Evolutionary conservation across 1,140 invertebrate species (phyloP), one percentile per base, ranked within the genome.

Genomic region (Drosophila carrolli): DNA sequence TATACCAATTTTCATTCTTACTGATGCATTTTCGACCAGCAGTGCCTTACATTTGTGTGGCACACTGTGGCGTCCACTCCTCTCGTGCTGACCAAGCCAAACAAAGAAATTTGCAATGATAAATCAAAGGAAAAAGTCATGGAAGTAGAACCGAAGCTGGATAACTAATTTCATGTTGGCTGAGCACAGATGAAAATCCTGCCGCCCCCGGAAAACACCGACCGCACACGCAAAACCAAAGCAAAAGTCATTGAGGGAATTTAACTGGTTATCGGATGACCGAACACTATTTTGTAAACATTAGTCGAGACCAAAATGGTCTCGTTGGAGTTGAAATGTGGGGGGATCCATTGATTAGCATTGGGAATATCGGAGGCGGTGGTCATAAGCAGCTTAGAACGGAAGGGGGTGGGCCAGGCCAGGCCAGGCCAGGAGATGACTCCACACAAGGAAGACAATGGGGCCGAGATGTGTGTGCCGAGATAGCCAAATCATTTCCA

Each of bases 211-310:
- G 16, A 4, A 19, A 40, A 70, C 35, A 32, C 11, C 19, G 5
- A 66, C 35, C 67, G 47, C 65, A 71, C 65, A 70, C 81, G 58
- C 81, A 60, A 54, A 72, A 71, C 76, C 76, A 63, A 73, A 76
- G 81, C 78, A 68, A 84, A 82, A 77, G 84, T 83, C 72, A 82
- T 86, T 78, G 73, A 60, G 83, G 74, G 78, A 82, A 75, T 85
- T 88, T 74, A 74, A 62, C 63, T 71, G 75, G 63, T 88, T 88
- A 88, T 82, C 83, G 83, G 63, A 67, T 86, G 83, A 81, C 71
- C 79, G 83, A 88, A 61, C 83, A 86, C 61, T 74, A 88, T 82
- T 88, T 78, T 75, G 83, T 88, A 88, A 88, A 86, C 75, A 88
- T 85, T 82, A 78, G 63, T 82, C 56, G 61, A 59, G 62, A 57